Conservation (phyloP, 2,888 invertebrate genomes). For the Ophion ellenae region DNA sequence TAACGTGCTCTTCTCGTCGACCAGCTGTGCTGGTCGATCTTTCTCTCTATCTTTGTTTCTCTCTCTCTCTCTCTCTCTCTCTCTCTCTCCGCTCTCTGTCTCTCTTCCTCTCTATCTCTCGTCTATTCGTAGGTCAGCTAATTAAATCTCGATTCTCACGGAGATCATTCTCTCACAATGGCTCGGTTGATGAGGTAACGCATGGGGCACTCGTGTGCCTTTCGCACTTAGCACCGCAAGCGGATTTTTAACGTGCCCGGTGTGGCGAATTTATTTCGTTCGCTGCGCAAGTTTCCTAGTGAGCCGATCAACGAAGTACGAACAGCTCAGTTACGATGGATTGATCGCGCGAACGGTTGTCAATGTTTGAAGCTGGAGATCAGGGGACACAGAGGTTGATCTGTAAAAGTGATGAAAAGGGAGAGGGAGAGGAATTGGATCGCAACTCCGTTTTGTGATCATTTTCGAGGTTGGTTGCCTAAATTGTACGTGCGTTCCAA, state of each 20-base stretch:
- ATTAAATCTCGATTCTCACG: conserved; percentile 78
- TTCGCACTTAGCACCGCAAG: conserved; percentile 1
- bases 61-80: background rate
- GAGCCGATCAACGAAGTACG: background rate
- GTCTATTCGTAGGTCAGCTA: conserved; percentile 71
- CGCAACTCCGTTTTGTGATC: background rate
- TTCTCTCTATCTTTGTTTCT: conserved; percentile 46
- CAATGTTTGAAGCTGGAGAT: background rate
- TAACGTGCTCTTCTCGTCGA: conserved; percentile 79
- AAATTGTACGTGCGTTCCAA: too few relatives aligned
- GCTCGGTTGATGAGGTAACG: conserved; percentile 44
- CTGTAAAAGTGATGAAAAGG: background rate
- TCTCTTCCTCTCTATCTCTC: background rate
- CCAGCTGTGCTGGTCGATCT: conserved; percentile 75
- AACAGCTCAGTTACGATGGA: background rate
- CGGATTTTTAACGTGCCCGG: conserved; percentile 5
- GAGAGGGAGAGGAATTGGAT: background rate
- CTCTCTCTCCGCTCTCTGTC: conserved; percentile 3
- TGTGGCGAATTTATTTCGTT: background rate
- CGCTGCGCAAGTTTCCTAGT: background rate
- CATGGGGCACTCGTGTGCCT: background rate
- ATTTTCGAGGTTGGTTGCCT: too few relatives aligned
- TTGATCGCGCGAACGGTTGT: background rate
- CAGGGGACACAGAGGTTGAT: too few relatives aligned
- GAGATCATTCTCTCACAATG: conserved; percentile 71